Base-by-base conservation (phyloP, 2,797 vertebrate genomes). In the Margarornis squamiger region DNA sequence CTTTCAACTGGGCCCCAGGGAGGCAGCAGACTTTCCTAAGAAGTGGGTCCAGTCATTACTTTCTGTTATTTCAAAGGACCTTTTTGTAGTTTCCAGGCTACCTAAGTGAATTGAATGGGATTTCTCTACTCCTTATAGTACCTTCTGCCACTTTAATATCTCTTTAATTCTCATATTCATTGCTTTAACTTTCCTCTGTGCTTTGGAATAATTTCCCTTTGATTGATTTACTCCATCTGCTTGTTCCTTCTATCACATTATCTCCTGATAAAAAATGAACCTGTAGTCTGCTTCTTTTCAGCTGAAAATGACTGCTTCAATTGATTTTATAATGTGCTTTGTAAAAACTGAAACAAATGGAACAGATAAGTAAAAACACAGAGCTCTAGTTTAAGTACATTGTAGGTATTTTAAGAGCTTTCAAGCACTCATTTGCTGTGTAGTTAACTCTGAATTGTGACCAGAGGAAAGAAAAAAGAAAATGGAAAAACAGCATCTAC, bases 281-380 rank as follows among this genome's bases (percentile, higher is more conserved):
- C n/a, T 81, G 68, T 85, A 88, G 24, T 68, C 66, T 96, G 22
- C 51, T 88, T 70, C 38, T 97, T 97, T 97, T 96, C 59, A 92
- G 51, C 43, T 88, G 91, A 96, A 94, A 94, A 62, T 19, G 22
- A 72, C 70, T 75, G n/a, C 49, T 49, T 92, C 67, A 38, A 95
- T 88, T 95, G 96, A 97, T 97, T 97, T 96, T 97, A 83, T 97
- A 96, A 96, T 93, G 45, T 78, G 55, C 57, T 96, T 95, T 93
- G 90, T 94, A 93, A 41, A 96, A 97, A 97, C 29, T 61, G 84
- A 96, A 97, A 95, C 34, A 96, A 97, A 97, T 92, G 71, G 43
- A 97, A 67, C 83, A 96, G 89, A 92, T 97, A 96, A 97, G 85
- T 85, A 90, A 97, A 97, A 98, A 84, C 23, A 75, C 10, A 90